A percentile compares a stretch with the other conserved stretches of the same genome.
Conservation (phyloP, 2,888 invertebrate species). For the Reticulitermes lucifugus region DNA sequence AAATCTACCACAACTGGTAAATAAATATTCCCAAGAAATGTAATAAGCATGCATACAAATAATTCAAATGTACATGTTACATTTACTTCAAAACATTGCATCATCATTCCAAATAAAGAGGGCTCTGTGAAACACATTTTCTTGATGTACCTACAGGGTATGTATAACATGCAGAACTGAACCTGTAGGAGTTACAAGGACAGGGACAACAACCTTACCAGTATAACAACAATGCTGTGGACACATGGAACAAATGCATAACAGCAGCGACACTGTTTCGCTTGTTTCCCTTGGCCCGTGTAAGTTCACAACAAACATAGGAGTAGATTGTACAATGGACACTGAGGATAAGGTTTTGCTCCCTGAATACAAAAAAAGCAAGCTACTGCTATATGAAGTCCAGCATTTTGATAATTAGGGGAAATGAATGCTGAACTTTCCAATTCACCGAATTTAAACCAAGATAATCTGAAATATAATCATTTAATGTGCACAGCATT, state of each 20-base stretch:
- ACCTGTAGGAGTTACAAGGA: slow-evolving; percentile 10
- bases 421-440: not conserved
- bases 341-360: not conserved
- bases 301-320: not conserved
- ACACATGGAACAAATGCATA: slow-evolving; percentile 15
- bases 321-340: not conserved
- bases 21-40: not conserved
- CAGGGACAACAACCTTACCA: not conserved
- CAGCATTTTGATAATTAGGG: not conserved
- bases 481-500: not conserved
- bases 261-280: not conserved
- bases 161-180: slow-evolving; percentile 16
- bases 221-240: not conserved
- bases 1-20: not conserved
- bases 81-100: not conserved
- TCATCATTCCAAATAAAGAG: not conserved
- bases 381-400: slow-evolving; percentile 14
- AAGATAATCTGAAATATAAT: slow-evolving; percentile 13
- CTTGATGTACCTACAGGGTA: slow-evolving; percentile 5
- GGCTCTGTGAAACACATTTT: not conserved
- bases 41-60: not conserved
- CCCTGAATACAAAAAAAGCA: slow-evolving; percentile 8
- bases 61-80: not conserved
- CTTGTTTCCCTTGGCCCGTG: not conserved
- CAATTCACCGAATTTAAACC: not conserved